Evolutionary conservation across 2,888 invertebrate genomes (phyloP), one percentile per base, ranked within the genome.

Genomic region (Euspilapteryx auroguttella): DNA sequence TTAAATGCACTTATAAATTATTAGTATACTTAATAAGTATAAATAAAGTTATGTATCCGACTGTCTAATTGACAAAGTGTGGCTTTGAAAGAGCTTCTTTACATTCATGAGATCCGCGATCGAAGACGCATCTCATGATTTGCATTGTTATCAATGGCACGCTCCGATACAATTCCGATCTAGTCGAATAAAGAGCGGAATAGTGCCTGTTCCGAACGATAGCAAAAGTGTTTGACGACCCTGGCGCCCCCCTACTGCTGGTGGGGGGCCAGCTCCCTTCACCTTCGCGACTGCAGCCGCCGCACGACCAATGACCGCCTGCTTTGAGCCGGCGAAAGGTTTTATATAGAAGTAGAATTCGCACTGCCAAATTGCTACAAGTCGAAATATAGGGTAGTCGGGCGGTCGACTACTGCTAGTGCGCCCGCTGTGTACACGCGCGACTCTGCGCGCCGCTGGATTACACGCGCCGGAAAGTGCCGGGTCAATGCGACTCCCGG

Each of bases 341-440:
- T 79, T 80, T 79, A 80, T 79, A 80, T 79, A 79, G 75, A 68
- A 75, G 75, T 76, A 62, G 76, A 76, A 73, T 78, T 78, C 62
- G 78, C 76, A 71, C 65, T 62, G 71, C 65, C 65, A 69, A 76
- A 69, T 68, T 66, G 76, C 76, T 78, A 77, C 66, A 73, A 78
- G 65, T 79, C 71, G 77, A 79, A 79, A 80, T 79, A 78, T 79
- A 79, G 79, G 78, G 76, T 79, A 75, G 69, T 64, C 71, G 73
- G 65, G 55, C 69, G 71, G 73, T 63, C 54, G 64, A 59, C 50
- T 76, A 55, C 55, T 46, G 47, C 5, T 17, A 17, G 17, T 17
- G 17, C 8, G 17, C 39, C 49, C 47, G 42, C 46, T 33, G 43
- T 34, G n/a, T n/a, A n/a, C n/a, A n/a, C n/a, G n/a, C n/a, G n/a